Evolutionary conservation across 2,888 invertebrate genomes (phyloP).

Genomic region (Orchesella flavescens): DNA sequence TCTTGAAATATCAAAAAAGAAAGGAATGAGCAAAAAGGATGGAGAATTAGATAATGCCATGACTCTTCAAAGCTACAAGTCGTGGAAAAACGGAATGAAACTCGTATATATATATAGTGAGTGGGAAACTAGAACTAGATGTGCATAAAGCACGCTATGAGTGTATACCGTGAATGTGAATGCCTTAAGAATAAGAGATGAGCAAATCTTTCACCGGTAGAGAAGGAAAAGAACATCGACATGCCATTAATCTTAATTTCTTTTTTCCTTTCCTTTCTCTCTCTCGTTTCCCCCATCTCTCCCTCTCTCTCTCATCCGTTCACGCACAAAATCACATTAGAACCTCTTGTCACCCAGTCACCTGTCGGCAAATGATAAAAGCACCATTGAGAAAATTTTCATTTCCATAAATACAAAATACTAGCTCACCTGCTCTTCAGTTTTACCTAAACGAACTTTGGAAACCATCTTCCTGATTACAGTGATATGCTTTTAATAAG

Average conservation of each 20-base stretch:
- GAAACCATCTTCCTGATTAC: neutral
- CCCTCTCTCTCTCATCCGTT: slow-evolving; percentile 16
- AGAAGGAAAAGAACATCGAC: slow-evolving; percentile 53
- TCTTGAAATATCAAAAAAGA: slow-evolving; percentile 30
- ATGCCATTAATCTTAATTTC: slow-evolving; percentile 60
- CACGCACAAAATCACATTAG: slow-evolving; percentile 60
- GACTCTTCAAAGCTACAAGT: slow-evolving; percentile 21
- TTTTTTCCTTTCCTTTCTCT: slow-evolving; percentile 18
- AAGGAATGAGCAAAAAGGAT: slow-evolving; percentile 31
- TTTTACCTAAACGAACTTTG: neutral
- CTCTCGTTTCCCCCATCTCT: no score
- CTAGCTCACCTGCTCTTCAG: neutral
- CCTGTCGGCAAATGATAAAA: slow-evolving; percentile 57
- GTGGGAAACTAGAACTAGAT: no score
- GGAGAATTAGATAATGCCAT: slow-evolving; percentile 45
- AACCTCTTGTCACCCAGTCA: slow-evolving; percentile 57
- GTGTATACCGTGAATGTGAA: slow-evolving; percentile 3
- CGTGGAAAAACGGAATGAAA: slow-evolving; percentile 10
- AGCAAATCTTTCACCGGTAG: neutral
- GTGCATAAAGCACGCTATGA: neutral
- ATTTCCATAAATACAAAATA: slow-evolving; percentile 3
- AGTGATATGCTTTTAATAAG: slow-evolving; percentile 4
- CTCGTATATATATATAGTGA: neutral
- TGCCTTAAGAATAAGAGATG: slow-evolving; percentile 19
- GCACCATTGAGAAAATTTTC: slow-evolving; percentile 25